Conservation (phyloP, 2,888 invertebrate species). For the Ypsolopha scabrella region DNA sequence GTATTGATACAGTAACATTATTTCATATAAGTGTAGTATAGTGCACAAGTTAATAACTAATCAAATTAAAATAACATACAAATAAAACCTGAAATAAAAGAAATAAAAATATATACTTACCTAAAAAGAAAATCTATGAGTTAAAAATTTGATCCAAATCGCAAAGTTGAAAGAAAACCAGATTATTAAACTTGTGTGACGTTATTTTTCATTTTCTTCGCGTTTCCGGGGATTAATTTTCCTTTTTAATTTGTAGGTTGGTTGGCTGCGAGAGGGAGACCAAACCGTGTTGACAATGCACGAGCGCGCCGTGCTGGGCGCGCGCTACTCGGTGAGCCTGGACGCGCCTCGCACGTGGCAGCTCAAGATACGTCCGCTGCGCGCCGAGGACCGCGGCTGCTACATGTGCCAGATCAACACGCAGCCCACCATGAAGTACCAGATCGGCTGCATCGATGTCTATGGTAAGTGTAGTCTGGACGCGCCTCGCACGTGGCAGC, state of each 20-base stretch:
- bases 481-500: slow-evolving; percentile 85
- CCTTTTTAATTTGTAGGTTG: slow-evolving; percentile 74
- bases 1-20: no score
- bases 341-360: slow-evolving; percentile 89
- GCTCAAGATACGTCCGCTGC: slow-evolving; percentile 83
- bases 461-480: slow-evolving; percentile 84
- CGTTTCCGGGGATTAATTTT: no score
- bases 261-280: slow-evolving; percentile 90
- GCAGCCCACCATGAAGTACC: slow-evolving; percentile 84
- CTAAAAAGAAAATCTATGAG: no score
- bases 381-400: slow-evolving; percentile 86
- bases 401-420: slow-evolving; percentile 96
- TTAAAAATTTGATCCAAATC: no score
- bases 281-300: slow-evolving; percentile 91
- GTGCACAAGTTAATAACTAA: no score
- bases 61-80: no score
- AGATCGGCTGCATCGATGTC: slow-evolving; percentile 89
- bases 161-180: no score
- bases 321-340: slow-evolving; percentile 83
- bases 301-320: slow-evolving; percentile 86
- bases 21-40: no score
- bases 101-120: no score
- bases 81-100: no score
- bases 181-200: no score
- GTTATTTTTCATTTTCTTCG: no score